These are phyloP conservation scores for Vanessa tameamea DNA, from an alignment of 1,140 invertebrate species.

Conservation along the genomic window DNA sequence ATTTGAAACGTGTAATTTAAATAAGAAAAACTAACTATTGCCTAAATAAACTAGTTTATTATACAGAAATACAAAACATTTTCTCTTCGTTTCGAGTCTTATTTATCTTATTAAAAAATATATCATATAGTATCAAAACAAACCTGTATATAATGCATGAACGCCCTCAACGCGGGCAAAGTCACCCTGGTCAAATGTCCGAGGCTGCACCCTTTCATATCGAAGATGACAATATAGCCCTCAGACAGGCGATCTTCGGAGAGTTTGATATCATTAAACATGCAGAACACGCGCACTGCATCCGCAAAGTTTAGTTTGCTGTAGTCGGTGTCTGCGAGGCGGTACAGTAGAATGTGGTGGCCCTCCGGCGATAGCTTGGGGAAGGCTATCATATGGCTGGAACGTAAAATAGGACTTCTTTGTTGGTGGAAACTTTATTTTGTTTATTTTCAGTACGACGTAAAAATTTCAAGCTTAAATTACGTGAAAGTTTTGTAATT, in stretches of 20 bases:
- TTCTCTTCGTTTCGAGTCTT: background rate
- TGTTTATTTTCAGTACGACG: background rate
- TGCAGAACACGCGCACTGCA: slow-evolving; percentile 83
- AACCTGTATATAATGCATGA: slow-evolving; percentile 86
- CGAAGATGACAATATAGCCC: slow-evolving; percentile 84
- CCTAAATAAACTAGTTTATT: too few relatives aligned
- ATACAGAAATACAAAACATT: background rate
- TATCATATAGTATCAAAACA: slow-evolving; percentile 10
- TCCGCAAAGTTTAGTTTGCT: slow-evolving; percentile 83
- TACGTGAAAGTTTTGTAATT: too few relatives aligned
- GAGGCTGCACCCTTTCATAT: slow-evolving; percentile 84
- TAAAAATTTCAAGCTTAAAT: too few relatives aligned
- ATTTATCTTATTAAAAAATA: background rate
- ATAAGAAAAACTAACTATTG: too few relatives aligned
- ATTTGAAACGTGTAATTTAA: too few relatives aligned
- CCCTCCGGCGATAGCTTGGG: slow-evolving; percentile 83
- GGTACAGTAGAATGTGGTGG: slow-evolving; percentile 82
- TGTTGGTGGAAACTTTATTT: slow-evolving; percentile 5
- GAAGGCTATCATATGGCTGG: slow-evolving; percentile 80
- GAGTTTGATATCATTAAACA: slow-evolving; percentile 84
- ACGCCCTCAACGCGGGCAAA: slow-evolving; percentile 81
- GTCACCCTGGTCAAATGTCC: slow-evolving; percentile 83
- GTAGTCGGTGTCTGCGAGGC: slow-evolving; percentile 82
- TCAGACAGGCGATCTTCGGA: slow-evolving; percentile 83
- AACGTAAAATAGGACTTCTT: slow-evolving; percentile 18